Evolutionary conservation across 2,797 vertebrate species (phyloP), one percentile per base, ranked within the genome.

Genomic region (Phoeniculus purpureus): DNA sequence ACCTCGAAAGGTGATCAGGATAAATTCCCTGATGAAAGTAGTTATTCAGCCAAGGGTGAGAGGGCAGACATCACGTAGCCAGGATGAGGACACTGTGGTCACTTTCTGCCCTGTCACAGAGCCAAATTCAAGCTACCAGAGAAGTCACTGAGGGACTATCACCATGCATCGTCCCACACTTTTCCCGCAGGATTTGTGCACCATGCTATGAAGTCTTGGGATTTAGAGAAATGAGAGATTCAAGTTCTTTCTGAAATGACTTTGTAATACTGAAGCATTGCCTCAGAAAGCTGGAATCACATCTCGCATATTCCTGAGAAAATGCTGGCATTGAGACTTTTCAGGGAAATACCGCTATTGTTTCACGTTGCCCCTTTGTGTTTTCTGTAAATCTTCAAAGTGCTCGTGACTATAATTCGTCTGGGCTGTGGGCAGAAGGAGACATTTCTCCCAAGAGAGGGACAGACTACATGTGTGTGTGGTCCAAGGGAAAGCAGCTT

Each of bases 321-420:
- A 95, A 93, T 83, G 79, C 66, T 55, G 92, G 92, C 92, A 84
- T 84, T 85, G 83, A 93, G 81, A 87, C 91, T 79, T 84, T 96
- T 92, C 82, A 79, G 85, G 87, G 87, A 90, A 93, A 89, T 89
- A 68, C 66, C 73, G 51, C 45, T 92, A 81, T 85, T 94, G 81
- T 83, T 93, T 93, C 91, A 84, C 65, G 79, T 94, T 95, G 91
- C 70, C 71, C 89, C 76, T 91, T 90, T 94, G 76, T 89, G 76
- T 71, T 56, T 92, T 94, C 93, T 91, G 87, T 90, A 95, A 92
- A 92, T 90, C 94, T 94, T 96, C 94, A 95, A 95, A 96, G 96
- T 73, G 32, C 26, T 64, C 87, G 87, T 86, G 55, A 55, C 89
- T 85, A 80, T 93, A 94, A 92, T 88, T 96, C 89, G 93, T 95